These are phyloP conservation scores for Aphelenchoides fujianensis DNA, from an alignment of 1,140 invertebrate species.

Conservation along the genomic window DNA sequence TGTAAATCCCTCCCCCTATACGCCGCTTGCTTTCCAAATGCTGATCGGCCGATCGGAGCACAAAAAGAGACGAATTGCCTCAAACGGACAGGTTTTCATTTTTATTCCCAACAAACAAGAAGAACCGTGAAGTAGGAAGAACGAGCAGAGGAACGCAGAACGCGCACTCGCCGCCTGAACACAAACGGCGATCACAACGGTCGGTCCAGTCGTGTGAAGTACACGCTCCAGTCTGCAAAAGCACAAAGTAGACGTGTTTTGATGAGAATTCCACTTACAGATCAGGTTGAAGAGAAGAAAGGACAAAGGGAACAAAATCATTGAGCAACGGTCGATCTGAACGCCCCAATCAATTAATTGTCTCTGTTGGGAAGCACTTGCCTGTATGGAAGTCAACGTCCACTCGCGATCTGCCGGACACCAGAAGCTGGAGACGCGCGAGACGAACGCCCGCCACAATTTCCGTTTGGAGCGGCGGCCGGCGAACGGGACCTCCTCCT, in stretches of 20 bases:
- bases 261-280: too few relatives aligned
- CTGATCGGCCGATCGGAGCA: too few relatives aligned
- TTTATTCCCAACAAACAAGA: constrained; percentile 6
- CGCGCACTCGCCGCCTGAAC: too few relatives aligned
- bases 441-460: constrained; percentile 16
- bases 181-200: too few relatives aligned
- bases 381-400: constrained; percentile 60
- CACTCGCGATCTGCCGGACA: constrained; percentile 42
- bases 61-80: neutral
- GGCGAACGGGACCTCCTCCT: constrained; percentile 30
- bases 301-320: constrained; percentile 58
- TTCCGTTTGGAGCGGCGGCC: constrained; percentile 1
- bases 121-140: neutral
- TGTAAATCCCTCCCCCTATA: too few relatives aligned
- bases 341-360: too few relatives aligned
- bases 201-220: constrained; percentile 53
- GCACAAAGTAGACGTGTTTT: too few relatives aligned
- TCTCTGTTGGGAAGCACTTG: constrained; percentile 32
- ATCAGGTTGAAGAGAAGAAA: constrained; percentile 56
- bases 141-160: neutral
- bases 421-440: constrained; percentile 1
- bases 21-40: too few relatives aligned
- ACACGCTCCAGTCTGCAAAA: constrained; percentile 58
- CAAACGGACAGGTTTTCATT: too few relatives aligned
- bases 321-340: constrained; percentile 58